Base-by-base conservation (phyloP, 2,113 vertebrate species). In the Mustela lutreola region DNA sequence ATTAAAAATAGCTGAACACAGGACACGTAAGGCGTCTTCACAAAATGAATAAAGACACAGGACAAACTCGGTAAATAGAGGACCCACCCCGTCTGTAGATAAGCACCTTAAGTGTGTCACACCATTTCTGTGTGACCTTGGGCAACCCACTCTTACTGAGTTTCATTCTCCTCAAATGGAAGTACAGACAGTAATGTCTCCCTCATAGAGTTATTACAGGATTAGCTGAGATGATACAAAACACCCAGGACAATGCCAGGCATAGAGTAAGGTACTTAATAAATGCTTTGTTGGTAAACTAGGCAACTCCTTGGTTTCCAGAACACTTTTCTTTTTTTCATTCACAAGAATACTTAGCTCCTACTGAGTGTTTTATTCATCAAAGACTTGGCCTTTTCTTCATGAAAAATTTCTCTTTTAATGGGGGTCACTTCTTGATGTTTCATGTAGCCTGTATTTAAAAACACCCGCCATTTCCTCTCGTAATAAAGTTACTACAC, bases 341-440 rank as follows among this genome's bases (percentile, higher is more conserved):
- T 19, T 93, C 67, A 75, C 21, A 91, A 94, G 79, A 94, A 87
- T 60, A 96, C 58, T 96, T 93, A 80, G 87, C 58, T 88, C 58
- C 48, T 81, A 53, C 24, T 8, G 21, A 84, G 45, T 63, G 75
- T 85, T 97, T 94, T 81, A 88, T 76, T 95, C 75, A 85, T 89
- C 82, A 94, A 80, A 92, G 45, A 70, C 26, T 73, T 94, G 75
- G 84, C 76, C 79, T 97, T 89, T 93, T 94, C 73, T 88, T 95
- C 39, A 82, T 76, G 70, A 97, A 97, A 92, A 97, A 67, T n/a
- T 9, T 53, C 71, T 86, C 42, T 94, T 96, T 97, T 96, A 88
- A 82, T 67, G 36, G 70, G 63, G 86, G 53, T 78, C 39, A 88
- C 50, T 96, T 84, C 92, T 94, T 88, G 58, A 96, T 97, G 86